Percentiles rank a stretch among this genome's conserved stretches.
Conservation (phyloP, 2,113 vertebrate species). For the Hemiscyllium ocellatum region DNA sequence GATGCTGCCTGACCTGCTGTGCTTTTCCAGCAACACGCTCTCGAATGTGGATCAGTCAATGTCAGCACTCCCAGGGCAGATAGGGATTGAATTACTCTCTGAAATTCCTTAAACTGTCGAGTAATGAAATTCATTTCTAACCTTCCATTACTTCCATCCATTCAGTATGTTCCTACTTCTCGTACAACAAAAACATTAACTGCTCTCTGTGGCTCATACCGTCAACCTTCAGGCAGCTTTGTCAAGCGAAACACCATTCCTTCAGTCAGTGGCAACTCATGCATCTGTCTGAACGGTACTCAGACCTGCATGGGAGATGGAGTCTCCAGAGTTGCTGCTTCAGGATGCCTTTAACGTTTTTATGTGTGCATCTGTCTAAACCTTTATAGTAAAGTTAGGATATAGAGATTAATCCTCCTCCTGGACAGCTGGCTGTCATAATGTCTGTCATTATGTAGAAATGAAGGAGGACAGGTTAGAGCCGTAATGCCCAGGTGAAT, state of each 20-base stretch:
- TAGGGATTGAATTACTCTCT: not conserved
- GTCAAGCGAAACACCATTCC: not conserved
- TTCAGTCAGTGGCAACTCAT: not conserved
- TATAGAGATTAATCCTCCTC: not conserved
- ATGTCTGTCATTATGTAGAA: not conserved
- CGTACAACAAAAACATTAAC: not conserved
- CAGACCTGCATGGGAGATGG: not conserved
- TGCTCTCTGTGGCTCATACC: not conserved
- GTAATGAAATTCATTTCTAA: not conserved
- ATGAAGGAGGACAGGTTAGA: not conserved
- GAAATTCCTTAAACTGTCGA: not conserved
- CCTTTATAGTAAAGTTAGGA: not conserved
- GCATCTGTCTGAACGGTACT: not conserved
- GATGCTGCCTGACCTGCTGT: too few species aligned
- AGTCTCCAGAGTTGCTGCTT: not conserved
- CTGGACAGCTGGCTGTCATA: not conserved
- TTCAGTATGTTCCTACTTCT: not conserved
- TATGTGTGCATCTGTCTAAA: not conserved
- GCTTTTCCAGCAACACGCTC: too few species aligned
- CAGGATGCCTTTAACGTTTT: not conserved
- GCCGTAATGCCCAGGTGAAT: not conserved
- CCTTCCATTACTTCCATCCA: not conserved
- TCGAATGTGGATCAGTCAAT: not conserved
- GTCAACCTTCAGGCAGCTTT: not conserved
- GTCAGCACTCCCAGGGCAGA: not conserved